Base-by-base conservation (phyloP, 64 coral and sea anemone genomes). In the Orbicella faveolata region DNA sequence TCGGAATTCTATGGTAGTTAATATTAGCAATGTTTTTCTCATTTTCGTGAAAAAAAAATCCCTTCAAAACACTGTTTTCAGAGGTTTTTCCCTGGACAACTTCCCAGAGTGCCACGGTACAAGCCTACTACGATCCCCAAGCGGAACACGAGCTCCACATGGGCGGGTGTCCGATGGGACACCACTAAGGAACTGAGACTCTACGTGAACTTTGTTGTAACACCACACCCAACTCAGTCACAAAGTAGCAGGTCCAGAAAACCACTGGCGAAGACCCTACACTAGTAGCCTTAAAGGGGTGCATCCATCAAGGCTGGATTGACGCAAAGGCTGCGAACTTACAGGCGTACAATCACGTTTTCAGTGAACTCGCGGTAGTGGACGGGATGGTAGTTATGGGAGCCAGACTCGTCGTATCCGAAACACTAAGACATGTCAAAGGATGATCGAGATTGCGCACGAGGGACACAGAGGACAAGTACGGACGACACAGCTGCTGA, bases 271-370 rank as follows among this genome's bases (percentile, higher is more conserved):
- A 54, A 55, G 76, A 55, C 12, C 41, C 44, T 0, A 55, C 76
- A 53, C 76, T 53, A 79, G 17, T 23, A 54, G 41, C 59, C 16
- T 55, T 79, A 53, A 52, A 54, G 44, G 51, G 44, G 39, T 79
- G 51, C 77, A 79, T 79, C n/a, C 0, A 30, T 17, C 52, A 79
- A 51, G 75, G 39, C 37, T 51, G 75, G 61, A 63, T 63, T 63
- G 19, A 63, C 61, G 2, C 61, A 63, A 75, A 36, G 26, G 74
- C 25, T 75, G 12, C 1, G 37, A 51, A 77, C 15, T 10, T 77
- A 44, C 75, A 77, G 75, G 39, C 36, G 36, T 77, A 77, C 75
- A 52, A 77, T 7, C 75, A 77, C 48, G 75, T 77, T 51, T 77
- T 77, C 75, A 52, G 75, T 36, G 39, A 52, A 44, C 75, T 77